Base-by-base conservation (phyloP, 2,888 invertebrate species). In the Cataglyphis altisquamis region DNA sequence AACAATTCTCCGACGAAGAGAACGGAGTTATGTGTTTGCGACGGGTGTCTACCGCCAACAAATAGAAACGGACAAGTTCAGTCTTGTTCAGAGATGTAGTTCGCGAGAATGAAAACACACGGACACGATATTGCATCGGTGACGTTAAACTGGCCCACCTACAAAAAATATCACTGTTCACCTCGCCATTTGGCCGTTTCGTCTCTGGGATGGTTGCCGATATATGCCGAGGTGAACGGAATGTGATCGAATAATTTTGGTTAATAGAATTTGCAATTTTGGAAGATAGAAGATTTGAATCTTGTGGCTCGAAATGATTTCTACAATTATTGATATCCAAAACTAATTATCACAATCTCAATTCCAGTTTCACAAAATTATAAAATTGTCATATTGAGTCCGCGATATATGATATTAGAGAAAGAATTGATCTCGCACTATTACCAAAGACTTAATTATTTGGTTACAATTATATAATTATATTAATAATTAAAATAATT, bases 1-100 rank as follows among this genome's bases (percentile, higher is more conserved):
- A 82, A 75, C 84, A 68, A 64, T 64, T 64, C 41, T 18, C 36
- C 29, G 73, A 52, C 21, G 75, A 41, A 66, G 21, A 52, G 48
- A 52, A 52, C 78, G 39, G 80, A 85, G 80, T 85, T 85, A 85
- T 80, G 70, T 80, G 83, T 85, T 85, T 84, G 68, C 80, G 68
- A 72, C 83, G 77, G 45, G 68, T 68, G 83, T 68, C 68, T 75
- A 41, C 77, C 60, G 68, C 39, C 62, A 68, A 82, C 68, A 77
- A 82, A 82, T 62, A 62, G 68, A 52, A 52, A 48, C 48, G 62
- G 62, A 66, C 60, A 73, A 83, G 78, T 85, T 78, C 62, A 57
- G 52, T 73, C 45, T 77, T 48, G 83, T 52, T 60, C 57, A 63
- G 41, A 63, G 52, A 63, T 63, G 55, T 57, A 84, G 68, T 84